Base-by-base conservation (phyloP, 2,797 vertebrate species). In the Enteromius radiatus region DNA sequence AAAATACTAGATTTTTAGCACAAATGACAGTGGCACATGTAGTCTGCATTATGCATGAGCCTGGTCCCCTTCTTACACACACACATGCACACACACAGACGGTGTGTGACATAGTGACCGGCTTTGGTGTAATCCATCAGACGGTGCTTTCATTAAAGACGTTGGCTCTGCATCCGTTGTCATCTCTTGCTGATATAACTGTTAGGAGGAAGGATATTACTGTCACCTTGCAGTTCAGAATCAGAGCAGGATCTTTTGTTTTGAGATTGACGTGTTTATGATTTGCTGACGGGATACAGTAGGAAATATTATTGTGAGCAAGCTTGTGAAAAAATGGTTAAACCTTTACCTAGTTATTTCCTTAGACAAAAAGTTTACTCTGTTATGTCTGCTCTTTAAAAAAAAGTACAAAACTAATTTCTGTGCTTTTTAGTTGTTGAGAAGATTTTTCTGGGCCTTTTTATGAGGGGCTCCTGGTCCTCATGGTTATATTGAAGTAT, bases 31-130 rank as follows among this genome's bases (percentile, higher is more conserved):
- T 73, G 70, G 77, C 87, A 89, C 90, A 86, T 85, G 19, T 45
- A 84, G 85, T 90, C 89, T 94, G 89, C 91, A 94, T 94, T 93
- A 94, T 95, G 90, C 90, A 94, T 94, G 92, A 94, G 65, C 17
- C 7, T 15, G 38, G 26, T 73, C 11, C 54, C 8, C 15, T 11
- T 26, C 17, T 52, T 86, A 79, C 83, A 47, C 69, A 31, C 85
- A 76, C 63, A 23, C 84, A 86, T 84, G 78, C 77, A 67, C 19
- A 67, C 31, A 52, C 69, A 79, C 75, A 84, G 19, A 82, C 54
- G 38, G 59, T 69, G 67, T 76, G 68, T 92, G 91, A 90, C 92
- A 92, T 91, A 91, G 89, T 93, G 90, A 90, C 92, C 90, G 91
- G 91, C 91, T 91, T 92, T 85, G 86, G 88, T 88, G 86, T 90